Evolutionary conservation across 2,113 vertebrate species (phyloP).

Genomic region (Hippocampus comes): DNA sequence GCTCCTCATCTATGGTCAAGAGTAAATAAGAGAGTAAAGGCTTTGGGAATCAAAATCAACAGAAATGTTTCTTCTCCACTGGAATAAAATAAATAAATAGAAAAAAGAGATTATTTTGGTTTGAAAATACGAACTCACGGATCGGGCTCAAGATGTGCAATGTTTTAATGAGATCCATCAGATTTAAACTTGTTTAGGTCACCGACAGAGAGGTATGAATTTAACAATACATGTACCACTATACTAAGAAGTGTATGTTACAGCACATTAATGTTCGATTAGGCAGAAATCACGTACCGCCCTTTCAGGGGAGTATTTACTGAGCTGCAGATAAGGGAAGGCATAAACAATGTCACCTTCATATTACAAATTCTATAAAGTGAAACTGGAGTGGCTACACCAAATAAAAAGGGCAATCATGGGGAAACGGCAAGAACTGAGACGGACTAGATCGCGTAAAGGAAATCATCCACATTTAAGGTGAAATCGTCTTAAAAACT

Average conservation of each 20-base stretch:
- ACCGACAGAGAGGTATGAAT: background rate
- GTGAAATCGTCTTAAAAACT: no score
- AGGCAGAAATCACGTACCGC: background rate
- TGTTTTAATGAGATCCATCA: background rate
- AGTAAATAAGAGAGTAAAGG: background rate
- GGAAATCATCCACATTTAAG: no score
- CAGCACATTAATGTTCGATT: background rate
- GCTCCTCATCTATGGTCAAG: background rate
- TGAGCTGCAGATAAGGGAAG: background rate
- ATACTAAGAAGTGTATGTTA: background rate
- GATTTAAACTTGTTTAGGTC: background rate
- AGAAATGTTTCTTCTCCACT: background rate
- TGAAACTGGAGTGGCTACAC: background rate
- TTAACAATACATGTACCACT: background rate
- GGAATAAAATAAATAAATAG: background rate
- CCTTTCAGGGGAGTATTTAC: background rate
- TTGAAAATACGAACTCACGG: background rate
- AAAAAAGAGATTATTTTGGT: background rate
- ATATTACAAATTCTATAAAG: background rate
- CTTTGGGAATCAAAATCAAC: background rate
- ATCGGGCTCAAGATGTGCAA: background rate
- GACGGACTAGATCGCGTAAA: no score
- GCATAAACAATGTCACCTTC: background rate
- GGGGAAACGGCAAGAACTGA: no score
- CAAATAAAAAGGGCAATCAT: no score